Conservation (phyloP, 2,797 vertebrate species). For the Pelochelys cantorii region DNA sequence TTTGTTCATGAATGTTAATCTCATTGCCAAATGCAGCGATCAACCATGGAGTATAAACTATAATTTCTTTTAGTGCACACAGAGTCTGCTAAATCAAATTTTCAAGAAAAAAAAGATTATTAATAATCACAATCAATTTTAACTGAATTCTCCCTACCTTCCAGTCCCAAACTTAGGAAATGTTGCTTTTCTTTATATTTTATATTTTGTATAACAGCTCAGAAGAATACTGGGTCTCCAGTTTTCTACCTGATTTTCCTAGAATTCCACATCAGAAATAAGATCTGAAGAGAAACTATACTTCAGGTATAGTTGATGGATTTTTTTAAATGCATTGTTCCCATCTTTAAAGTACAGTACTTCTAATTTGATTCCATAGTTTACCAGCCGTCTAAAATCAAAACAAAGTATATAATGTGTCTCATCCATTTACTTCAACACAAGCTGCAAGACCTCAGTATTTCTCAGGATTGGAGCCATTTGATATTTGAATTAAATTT, state of each 20-base stretch:
- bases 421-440: background rate
- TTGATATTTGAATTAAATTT: background rate
- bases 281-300: too few relatives aligned
- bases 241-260: background rate
- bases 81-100: background rate
- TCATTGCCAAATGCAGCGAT: background rate
- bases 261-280: background rate
- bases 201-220: background rate
- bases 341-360: too few relatives aligned
- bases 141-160: background rate
- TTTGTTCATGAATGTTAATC: fast-evolving
- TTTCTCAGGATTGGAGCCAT: background rate
- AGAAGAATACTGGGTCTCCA: background rate
- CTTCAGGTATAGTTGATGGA: background rate
- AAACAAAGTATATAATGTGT: background rate
- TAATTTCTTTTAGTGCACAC: background rate
- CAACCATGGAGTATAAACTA: background rate
- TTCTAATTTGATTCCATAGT: background rate
- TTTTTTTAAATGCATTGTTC: background rate
- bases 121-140: background rate
- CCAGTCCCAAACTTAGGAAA: background rate
- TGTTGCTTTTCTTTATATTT: background rate
- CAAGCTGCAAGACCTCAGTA: background rate
- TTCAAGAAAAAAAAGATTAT: background rate
- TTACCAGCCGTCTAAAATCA: background rate